These are phyloP conservation scores for Nephrotoma guestfalica DNA, from an alignment of 2,888 invertebrate genomes.

Conservation along the genomic window DNA sequence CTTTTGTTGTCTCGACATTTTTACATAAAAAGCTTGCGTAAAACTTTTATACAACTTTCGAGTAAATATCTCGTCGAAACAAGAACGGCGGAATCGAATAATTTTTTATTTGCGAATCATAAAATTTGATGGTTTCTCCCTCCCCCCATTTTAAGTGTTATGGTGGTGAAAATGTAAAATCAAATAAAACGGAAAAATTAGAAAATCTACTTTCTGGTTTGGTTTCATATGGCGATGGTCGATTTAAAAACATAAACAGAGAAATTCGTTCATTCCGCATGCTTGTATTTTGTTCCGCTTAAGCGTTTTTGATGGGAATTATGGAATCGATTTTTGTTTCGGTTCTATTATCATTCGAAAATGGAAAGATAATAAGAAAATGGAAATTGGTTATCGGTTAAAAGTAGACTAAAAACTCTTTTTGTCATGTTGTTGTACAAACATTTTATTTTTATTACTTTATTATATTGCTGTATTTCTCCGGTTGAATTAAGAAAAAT, in stretches of 20 bases:
- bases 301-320: neutral
- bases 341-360: neutral
- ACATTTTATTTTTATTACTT: neutral
- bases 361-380: neutral
- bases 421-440: neutral
- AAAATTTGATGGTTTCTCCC: neutral
- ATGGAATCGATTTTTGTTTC: neutral
- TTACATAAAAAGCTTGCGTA: too few relatives aligned
- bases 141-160: neutral
- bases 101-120: neutral
- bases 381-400: neutral
- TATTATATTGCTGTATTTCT: neutral
- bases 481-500: neutral
- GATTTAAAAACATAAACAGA: neutral
- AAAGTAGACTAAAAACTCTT: neutral
- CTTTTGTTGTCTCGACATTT: too few relatives aligned
- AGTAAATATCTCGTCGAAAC: neutral
- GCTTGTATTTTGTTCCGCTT: neutral
- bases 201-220: neutral
- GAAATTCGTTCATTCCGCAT: neutral
- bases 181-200: neutral
- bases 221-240: neutral
- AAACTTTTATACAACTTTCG: neutral
- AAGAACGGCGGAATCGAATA: neutral
- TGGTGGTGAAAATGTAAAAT: neutral